Evolutionary conservation across 2,888 invertebrate genomes (phyloP).

Genomic region (Cantharis lateralis): DNA sequence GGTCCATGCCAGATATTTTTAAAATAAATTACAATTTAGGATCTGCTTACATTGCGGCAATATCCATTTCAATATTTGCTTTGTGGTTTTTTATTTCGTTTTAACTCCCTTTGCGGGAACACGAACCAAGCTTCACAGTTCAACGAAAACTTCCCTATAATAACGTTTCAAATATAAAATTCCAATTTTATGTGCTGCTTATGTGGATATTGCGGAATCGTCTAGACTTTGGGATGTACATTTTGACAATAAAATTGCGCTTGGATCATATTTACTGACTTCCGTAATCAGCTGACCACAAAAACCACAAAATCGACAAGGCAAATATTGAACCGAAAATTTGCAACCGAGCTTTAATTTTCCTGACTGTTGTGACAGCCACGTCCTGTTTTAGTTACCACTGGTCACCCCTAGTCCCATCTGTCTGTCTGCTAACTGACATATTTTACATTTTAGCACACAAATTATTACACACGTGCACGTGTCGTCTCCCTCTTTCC

Average conservation of each 20-base stretch:
- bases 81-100: constrained; percentile 34
- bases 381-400: constrained; percentile 26
- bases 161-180: constrained; percentile 35
- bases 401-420: constrained; percentile 29
- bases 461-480: constrained; percentile 21
- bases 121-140: constrained; percentile 33
- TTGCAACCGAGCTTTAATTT: not conserved
- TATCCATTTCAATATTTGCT: constrained; percentile 44
- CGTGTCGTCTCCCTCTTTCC: constrained; percentile 20
- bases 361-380: constrained; percentile 23
- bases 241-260: constrained; percentile 19
- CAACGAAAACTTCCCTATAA: constrained; percentile 32
- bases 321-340: not conserved
- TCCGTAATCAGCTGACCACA: constrained; percentile 8
- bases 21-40: constrained; percentile 46
- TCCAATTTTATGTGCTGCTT: constrained; percentile 32
- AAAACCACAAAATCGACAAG: not conserved
- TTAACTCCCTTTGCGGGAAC: constrained; percentile 28
- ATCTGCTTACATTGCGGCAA: constrained; percentile 40
- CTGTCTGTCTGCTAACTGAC: constrained; percentile 23
- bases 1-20: constrained; percentile 41
- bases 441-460: constrained; percentile 21
- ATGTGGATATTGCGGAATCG: constrained; percentile 25
- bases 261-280: constrained; percentile 22
- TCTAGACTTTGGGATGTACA: constrained; percentile 22